These are phyloP conservation scores for Leptodactylus fallax DNA, from an alignment of 2,797 vertebrate species.

Conservation along the genomic window DNA sequence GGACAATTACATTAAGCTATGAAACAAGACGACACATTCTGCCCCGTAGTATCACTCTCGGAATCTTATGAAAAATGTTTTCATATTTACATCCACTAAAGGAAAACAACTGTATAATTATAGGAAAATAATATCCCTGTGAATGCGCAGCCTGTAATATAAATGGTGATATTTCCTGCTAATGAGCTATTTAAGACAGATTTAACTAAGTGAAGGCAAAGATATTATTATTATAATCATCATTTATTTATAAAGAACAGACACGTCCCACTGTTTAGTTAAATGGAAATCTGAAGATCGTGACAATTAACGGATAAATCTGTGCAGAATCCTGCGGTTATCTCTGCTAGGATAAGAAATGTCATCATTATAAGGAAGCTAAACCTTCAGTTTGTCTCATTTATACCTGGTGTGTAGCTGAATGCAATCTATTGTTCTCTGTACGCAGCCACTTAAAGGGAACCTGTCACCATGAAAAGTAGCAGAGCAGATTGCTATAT, in stretches of 20 bases:
- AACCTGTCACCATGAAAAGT: too few species aligned
- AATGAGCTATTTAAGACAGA: constrained; percentile 50
- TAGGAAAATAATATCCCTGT: constrained; percentile 38
- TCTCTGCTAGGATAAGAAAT: constrained; percentile 18
- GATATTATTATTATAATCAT: constrained; percentile 46
- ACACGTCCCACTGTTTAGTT: constrained; percentile 36
- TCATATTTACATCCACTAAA: background rate
- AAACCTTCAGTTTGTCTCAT: background rate
- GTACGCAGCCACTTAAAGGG: background rate
- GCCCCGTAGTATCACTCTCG: background rate
- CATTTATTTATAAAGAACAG: constrained; percentile 45
- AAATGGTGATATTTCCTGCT: constrained; percentile 36
- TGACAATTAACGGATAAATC: constrained; percentile 41
- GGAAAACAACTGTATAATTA: constrained; percentile 36
- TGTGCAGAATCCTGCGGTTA: constrained; percentile 21
- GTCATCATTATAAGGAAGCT: background rate
- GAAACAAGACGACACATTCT: background rate
- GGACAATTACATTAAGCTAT: constrained; percentile 5
- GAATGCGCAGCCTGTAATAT: constrained; percentile 11
- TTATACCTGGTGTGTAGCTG: background rate
- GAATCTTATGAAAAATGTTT: constrained; percentile 5
- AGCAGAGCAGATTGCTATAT: too few species aligned
- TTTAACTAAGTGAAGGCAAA: constrained; percentile 48
- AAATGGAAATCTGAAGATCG: constrained; percentile 12
- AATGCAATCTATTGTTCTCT: background rate